Evolutionary conservation across 2,797 vertebrate genomes (phyloP), one percentile per base, ranked within the genome.

Genomic region (Centropyge bicolor): DNA sequence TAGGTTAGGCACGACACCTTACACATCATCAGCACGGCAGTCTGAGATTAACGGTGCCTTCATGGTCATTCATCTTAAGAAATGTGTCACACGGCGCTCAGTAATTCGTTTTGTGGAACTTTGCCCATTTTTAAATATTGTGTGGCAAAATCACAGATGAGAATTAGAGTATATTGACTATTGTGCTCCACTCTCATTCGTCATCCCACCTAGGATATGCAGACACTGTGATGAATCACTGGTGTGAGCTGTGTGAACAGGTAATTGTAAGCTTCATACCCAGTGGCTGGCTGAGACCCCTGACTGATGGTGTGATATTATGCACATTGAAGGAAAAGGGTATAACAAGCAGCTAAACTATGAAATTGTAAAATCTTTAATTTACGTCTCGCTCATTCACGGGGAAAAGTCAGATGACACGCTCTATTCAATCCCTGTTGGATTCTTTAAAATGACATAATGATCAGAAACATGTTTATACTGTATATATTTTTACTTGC

Each of bases 51-150:
- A 38, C 0, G 0, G n/a, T 16, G 4, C 49, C 59, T 59, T 46
- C 36, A 14, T 12, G 19, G 13, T 49, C 63, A 79, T 80, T 62
- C 14, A 55, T 82, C 35, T 48, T 49, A 2, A n/a, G 10, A 67
- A 57, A 20, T 22, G 4, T 38, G 45, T 64, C 45, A 60, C 55
- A 36, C 24, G 35, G 0, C 31, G 35, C 22, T n/a, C 14, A 10
- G n/a, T 40, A 64, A 81, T 75, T 73, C 14, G 16, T 63, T 66
- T 49, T 48, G 16, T 62, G 64, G 22, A 76, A 22, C 45, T 52
- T 70, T 76, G 46, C 22, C 43, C 27, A 11, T 71, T 78, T 22
- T 57, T 45, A 80, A 41, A 57, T 62, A 12, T 62, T 49, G 10
- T 65, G 63, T 74, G 24, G 35, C 4, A 16, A 74, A 76, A 48